Evolutionary conservation across 1,140 invertebrate genomes (phyloP).

Genomic region (Daktulosphaira vitifoliae): DNA sequence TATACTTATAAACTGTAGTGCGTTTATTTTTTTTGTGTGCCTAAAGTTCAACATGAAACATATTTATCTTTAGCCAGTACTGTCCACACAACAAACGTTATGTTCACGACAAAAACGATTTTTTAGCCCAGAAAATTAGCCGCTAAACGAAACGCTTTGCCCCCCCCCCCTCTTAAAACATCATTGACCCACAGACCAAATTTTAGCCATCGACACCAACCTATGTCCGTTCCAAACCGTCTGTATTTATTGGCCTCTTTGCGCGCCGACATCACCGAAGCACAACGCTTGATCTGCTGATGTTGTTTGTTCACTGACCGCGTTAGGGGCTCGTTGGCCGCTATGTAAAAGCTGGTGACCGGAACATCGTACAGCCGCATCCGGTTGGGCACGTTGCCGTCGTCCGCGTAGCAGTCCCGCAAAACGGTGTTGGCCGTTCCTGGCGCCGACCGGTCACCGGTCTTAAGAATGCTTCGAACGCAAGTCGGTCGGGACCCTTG

Average conservation of each 20-base stretch:
- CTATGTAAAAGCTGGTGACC: conserved; percentile 33
- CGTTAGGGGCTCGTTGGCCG: background rate
- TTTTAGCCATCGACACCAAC: no score
- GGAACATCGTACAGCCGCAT: conserved; percentile 32
- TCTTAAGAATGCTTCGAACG: conserved; percentile 39
- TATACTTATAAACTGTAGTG: no score
- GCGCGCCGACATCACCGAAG: background rate
- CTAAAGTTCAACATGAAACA: no score
- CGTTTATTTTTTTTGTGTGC: no score
- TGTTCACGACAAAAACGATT: no score
- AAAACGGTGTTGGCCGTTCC: background rate
- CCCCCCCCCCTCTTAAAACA: no score
- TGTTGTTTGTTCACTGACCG: background rate
- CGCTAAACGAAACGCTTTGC: no score
- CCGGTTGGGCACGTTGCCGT: conserved; percentile 11
- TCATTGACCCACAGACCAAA: no score
- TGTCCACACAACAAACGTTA: no score
- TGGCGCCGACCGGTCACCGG: background rate
- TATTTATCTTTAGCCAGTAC: no score
- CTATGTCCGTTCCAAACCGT: conserved; percentile 22
- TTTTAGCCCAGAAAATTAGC: no score
- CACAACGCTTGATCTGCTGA: background rate
- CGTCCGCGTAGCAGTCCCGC: background rate
- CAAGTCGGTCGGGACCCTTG: conserved; percentile 38
- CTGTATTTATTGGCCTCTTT: conserved; percentile 1